These are phyloP conservation scores for Lamproptera curius DNA, from an alignment of 2,888 invertebrate species.

Conservation along the genomic window DNA sequence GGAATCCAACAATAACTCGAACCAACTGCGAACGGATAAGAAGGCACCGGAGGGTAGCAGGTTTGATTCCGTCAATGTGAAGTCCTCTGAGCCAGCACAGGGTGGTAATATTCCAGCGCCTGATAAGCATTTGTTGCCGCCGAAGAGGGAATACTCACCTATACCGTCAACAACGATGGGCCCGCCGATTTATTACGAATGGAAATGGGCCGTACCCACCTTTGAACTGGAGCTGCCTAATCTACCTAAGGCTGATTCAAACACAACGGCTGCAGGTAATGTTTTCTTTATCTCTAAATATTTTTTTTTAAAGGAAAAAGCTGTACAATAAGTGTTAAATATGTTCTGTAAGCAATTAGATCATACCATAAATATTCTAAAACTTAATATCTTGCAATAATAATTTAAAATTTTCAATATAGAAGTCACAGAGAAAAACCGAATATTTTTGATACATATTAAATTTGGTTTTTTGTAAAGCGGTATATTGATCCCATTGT, in stretches of 20 bases:
- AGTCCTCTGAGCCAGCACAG: conserved; percentile 34
- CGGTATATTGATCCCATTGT: too few species aligned
- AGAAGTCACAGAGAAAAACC: too few species aligned
- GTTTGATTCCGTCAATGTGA: conserved; percentile 51
- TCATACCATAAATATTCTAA: too few species aligned
- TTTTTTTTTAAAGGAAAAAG: too few species aligned
- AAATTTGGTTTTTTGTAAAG: too few species aligned
- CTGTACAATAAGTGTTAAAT: too few species aligned
- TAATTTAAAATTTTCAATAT: too few species aligned
- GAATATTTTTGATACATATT: too few species aligned
- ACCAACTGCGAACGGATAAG: conserved; percentile 43
- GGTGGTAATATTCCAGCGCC: conserved; percentile 37
- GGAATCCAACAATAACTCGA: conserved; percentile 46
- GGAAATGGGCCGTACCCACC: conserved; percentile 82
- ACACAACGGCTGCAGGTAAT: too few species aligned
- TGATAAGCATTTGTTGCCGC: conserved; percentile 68
- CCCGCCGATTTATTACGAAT: conserved; percentile 81
- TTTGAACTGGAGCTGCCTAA: conserved; percentile 78
- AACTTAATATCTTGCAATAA: too few species aligned
- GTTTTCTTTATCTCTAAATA: too few species aligned
- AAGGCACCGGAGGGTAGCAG: conserved; percentile 43
- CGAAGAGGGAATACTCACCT: conserved; percentile 63
- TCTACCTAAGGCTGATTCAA: conserved; percentile 55
- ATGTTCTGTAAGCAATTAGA: too few species aligned
- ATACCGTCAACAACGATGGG: conserved; percentile 74